phyloP scores from a whole-genome alignment of 2,888 invertebrate genomes.

The Molorchus minor region DNA sequence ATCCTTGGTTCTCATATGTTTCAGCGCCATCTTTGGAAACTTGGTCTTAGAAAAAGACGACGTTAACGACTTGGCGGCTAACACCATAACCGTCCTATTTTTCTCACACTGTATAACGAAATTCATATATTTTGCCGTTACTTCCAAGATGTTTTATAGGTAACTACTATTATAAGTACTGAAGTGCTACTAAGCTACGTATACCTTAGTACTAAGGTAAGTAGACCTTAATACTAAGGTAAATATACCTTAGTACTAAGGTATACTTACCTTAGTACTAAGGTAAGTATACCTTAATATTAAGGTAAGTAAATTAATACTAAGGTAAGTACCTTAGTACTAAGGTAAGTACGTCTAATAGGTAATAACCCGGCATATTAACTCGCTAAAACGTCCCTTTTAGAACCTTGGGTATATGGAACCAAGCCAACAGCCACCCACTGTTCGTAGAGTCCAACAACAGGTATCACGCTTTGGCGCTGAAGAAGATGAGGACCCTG shows the following conservation, averaged over 20 bases:
- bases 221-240: too few relatives aligned
- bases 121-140: constrained; percentile 75
- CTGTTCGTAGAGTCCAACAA: constrained; percentile 83
- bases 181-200: too few relatives aligned
- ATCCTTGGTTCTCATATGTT: constrained; percentile 24
- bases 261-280: too few relatives aligned
- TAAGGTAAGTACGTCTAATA: too few relatives aligned
- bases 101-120: constrained; percentile 82
- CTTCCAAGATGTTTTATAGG: constrained; percentile 80
- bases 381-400: too few relatives aligned
- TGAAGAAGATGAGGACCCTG: constrained; percentile 79
- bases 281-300: too few relatives aligned
- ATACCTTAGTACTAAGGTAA: too few relatives aligned
- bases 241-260: too few relatives aligned
- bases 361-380: too few relatives aligned
- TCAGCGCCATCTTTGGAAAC: constrained; percentile 70
- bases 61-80: constrained; percentile 76
- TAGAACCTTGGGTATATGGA: constrained; percentile 83
- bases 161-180: too few relatives aligned
- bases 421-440: constrained; percentile 84
- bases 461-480: constrained; percentile 74
- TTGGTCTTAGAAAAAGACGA: constrained; percentile 77
- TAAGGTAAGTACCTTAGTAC: too few relatives aligned
- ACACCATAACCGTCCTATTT: constrained; percentile 84
- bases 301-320: too few relatives aligned